Evolutionary conservation across 2,888 invertebrate species (phyloP), one percentile per base, ranked within the genome.

Genomic region (Nematopogon swammerdamellus): DNA sequence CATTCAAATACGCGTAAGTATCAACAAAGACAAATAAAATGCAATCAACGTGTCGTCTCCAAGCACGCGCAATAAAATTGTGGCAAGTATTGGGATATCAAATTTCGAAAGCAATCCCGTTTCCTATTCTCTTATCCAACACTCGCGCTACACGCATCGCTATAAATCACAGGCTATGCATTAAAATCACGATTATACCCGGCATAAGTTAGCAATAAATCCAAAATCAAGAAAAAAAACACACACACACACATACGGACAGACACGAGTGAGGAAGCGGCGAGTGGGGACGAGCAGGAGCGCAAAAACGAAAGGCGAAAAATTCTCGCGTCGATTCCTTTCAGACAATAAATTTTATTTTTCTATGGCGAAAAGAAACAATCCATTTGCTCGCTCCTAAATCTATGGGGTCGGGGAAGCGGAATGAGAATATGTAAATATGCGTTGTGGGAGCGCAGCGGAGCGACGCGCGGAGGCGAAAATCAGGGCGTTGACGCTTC

Each of bases 101-200:
- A 75, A 70, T 77, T 76, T 75, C 77, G 67, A 63, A 68, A 67
- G 66, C 72, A 71, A 72, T 72, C 67, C 67, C 63, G 67, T 59
- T 59, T 58, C 63, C 50, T 25, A 25, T 25, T 25, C 59, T 60
- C 61, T 58, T 63, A 63, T 63, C 65, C 65, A 63, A 18, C 45
- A 44, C 25, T 60, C 61, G 59, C 54, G 60, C 60, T 64, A 63
- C 63, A 14, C 11, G 36, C 36, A 36, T 36, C 64, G 69, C 56
- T 62, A 65, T 79, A 79, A 77, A 79, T 79, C 76, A 70, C 63
- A 55, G 53, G 59, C 51, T 58, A 44, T 53, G 70, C 73, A 75
- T 79, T 79, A 77, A 77, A 79, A 77, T 73, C 72, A 67, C 72
- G 77, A 77, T 79, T 76, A 75, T 73, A 68, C 68, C 60, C 63